Evolutionary conservation across 92 coral and sea anemone genomes (phyloP), one percentile per base, ranked within the genome.

Genomic region (Hydrozoanthus gracilis): DNA sequence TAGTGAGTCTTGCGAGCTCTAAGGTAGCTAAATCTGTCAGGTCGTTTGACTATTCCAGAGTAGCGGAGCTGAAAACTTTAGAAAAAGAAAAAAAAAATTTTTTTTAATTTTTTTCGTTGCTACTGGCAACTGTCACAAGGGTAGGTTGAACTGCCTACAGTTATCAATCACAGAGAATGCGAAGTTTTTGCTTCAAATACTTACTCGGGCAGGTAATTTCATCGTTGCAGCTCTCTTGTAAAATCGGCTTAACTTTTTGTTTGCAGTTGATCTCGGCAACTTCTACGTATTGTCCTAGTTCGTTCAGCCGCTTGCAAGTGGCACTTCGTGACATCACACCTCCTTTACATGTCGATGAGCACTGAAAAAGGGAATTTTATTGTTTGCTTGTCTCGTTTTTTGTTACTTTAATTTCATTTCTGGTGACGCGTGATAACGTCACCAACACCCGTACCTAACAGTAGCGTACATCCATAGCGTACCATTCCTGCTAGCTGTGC

Each of bases 181-280:
- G 71, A 60, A 45, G 51, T 45, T 35, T 4, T 61, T 39, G 55
- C 16, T 78, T 13, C 5, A 6, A 8, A 14, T 2, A 5, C 85
- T 80, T 16, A 80, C 85, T 51, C 72, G 85, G 85, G 17, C 85
- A 80, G 6, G 5, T 48, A 55, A 47, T 46, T 0, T 80, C 85
- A 13, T 80, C 85, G n/a, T 80, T 80, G 12, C 85, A 80, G 17
- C 73, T 80, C 48, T 80, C 73, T 7, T 80, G 14, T 2, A 18
- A 3, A 20, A 80, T 3, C 47, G 85, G 85, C 47, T 80, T 80
- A 6, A 65, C 74, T 15, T 47, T 80, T 58, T 80, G 85, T 16
- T 80, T 80, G 47, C 85, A 80, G 74, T 80, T 80, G 16, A 80
- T 80, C 68, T 80, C 85, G 3, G 85, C 74, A 3, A 80, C 85